phyloP scores from a whole-genome alignment of 2,888 invertebrate species.

The Folsomia candida region DNA sequence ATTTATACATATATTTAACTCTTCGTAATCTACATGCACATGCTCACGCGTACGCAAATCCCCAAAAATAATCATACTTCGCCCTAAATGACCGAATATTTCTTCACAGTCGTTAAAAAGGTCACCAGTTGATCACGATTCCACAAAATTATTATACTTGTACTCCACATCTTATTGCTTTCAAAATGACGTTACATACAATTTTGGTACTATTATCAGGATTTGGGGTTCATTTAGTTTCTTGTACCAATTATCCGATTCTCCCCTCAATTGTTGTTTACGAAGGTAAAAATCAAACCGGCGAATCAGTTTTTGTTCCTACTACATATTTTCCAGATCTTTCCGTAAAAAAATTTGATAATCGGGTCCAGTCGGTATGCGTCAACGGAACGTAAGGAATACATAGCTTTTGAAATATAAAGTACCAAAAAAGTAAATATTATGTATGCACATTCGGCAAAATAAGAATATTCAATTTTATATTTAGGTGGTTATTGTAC shows the following conservation, averaged over 20 bases:
- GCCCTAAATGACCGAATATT: too few species aligned
- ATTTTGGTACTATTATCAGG: too few species aligned
- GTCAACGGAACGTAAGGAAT: background rate
- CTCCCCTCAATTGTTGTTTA: background rate
- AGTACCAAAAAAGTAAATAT: background rate
- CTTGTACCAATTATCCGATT: background rate
- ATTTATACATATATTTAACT: too few species aligned
- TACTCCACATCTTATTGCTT: too few species aligned
- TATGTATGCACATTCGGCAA: background rate
- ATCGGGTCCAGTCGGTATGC: background rate
- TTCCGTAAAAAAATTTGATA: background rate
- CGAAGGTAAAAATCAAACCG: background rate
- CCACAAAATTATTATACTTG: too few species aligned
- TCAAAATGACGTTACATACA: too few species aligned
- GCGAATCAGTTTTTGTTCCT: background rate
- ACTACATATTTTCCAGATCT: background rate
- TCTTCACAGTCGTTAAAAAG: too few species aligned
- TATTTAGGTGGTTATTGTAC: background rate
- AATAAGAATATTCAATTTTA: background rate
- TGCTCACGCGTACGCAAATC: too few species aligned
- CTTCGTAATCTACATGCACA: too few species aligned
- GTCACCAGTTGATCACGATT: too few species aligned
- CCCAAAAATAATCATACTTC: too few species aligned
- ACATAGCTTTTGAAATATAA: background rate
- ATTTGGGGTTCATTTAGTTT: too few species aligned